Evolutionary conservation across 2,797 vertebrate species (phyloP).

Genomic region (Arremon aurantiirostris): DNA sequence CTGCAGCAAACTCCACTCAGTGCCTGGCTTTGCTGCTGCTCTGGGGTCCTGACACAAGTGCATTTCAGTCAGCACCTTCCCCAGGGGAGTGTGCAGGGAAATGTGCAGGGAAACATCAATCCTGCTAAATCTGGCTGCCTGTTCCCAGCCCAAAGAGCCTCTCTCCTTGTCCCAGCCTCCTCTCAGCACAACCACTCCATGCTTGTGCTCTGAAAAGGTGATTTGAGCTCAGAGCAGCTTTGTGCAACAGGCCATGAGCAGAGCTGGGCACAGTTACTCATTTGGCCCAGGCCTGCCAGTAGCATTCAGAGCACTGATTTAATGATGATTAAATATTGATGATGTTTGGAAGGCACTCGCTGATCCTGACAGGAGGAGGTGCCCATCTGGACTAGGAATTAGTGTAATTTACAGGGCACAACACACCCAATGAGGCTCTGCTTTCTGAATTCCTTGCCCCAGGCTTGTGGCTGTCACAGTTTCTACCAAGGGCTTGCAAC

Average conservation of each 20-base stretch:
- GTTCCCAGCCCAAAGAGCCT: background rate
- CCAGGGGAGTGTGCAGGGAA: background rate
- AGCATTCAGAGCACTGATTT: conserved; percentile 5
- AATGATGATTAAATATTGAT: conserved; percentile 16
- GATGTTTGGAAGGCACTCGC: conserved; percentile 14
- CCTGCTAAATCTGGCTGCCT: background rate
- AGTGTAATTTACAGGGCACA: background rate
- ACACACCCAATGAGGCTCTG: background rate
- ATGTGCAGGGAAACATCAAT: background rate
- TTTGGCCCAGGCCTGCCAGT: background rate
- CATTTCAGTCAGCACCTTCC: background rate
- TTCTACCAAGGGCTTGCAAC: background rate
- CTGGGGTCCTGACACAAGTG: background rate
- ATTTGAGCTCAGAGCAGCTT: background rate
- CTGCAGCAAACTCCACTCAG: background rate
- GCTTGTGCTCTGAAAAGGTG: background rate
- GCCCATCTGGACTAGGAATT: background rate
- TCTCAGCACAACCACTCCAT: accelerated
- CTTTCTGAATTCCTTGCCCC: background rate
- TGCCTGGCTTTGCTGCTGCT: background rate
- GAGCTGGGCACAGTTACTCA: background rate
- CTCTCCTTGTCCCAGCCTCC: background rate
- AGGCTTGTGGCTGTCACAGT: background rate
- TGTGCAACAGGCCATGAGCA: background rate
- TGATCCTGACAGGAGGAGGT: conserved; percentile 7